Evolutionary conservation across 1,140 invertebrate genomes (phyloP).

Genomic region (Lycorma delicatula): DNA sequence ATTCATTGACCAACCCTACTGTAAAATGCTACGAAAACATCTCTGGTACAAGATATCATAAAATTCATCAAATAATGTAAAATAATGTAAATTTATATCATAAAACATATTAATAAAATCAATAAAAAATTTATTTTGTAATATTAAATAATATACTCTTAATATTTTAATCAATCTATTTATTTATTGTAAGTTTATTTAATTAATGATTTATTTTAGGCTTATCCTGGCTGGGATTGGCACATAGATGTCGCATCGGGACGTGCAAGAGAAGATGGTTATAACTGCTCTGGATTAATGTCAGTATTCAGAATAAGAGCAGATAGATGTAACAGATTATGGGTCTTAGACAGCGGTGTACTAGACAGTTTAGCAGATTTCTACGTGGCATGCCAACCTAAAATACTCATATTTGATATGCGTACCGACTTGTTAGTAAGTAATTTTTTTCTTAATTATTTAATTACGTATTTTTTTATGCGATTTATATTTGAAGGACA

Average conservation of each 20-base stretch:
- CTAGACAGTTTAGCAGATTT: slow-evolving; percentile 66
- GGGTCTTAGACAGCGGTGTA: slow-evolving; percentile 63
- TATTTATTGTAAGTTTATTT: background rate
- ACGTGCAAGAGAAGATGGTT: slow-evolving; percentile 37
- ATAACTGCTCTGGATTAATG: slow-evolving; percentile 63
- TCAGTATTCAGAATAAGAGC: slow-evolving; percentile 64
- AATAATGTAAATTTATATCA: too few relatives aligned
- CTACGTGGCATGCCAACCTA: slow-evolving; percentile 63
- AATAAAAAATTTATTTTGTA: background rate
- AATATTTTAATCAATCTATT: background rate
- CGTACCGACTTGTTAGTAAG: slow-evolving; percentile 33
- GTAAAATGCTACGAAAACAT: too few relatives aligned
- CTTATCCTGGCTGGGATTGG: slow-evolving; percentile 73
- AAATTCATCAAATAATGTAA: too few relatives aligned
- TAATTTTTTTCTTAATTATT: too few relatives aligned
- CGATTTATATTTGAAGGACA: too few relatives aligned
- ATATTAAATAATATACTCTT: background rate
- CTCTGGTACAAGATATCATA: too few relatives aligned
- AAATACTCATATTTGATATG: slow-evolving; percentile 69
- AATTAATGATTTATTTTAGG: slow-evolving; percentile 41
- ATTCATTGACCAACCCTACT: too few relatives aligned
- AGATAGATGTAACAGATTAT: slow-evolving; percentile 66
- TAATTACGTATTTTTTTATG: too few relatives aligned
- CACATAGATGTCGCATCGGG: slow-evolving; percentile 50
- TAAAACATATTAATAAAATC: background rate